These are phyloP conservation scores for Tautogolabrus adspersus DNA, from an alignment of 2,113 vertebrate genomes.

Conservation along the genomic window DNA sequence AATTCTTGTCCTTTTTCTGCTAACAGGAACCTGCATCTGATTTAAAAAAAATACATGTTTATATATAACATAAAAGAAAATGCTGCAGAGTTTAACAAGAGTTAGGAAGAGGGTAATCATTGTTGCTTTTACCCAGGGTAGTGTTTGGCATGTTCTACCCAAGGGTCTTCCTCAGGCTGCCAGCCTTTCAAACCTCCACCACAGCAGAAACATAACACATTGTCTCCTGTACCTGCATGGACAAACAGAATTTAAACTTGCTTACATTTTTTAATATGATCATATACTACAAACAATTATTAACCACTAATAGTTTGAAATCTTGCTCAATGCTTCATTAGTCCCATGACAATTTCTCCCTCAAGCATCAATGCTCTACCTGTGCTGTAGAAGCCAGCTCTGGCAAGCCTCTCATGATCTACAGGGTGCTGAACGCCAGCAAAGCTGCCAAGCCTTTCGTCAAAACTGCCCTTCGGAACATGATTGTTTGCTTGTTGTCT, in stretches of 20 bases:
- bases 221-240: conserved; percentile 85
- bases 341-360: too few relatives aligned
- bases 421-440: conserved; percentile 81
- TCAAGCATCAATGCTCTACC: conserved; percentile 78
- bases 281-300: background rate
- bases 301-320: background rate
- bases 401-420: conserved; percentile 87
- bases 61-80: background rate
- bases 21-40: conserved; percentile 91
- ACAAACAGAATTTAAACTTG: conserved; percentile 13
- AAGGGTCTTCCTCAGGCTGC: conserved; percentile 92
- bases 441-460: conserved; percentile 88
- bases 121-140: conserved; percentile 91
- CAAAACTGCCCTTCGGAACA: conserved; percentile 85
- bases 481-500: conserved; percentile 63
- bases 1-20: conserved; percentile 91
- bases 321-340: background rate
- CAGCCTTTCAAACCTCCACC: conserved; percentile 89
- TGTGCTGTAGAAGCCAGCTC: conserved; percentile 93
- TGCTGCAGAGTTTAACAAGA: background rate
- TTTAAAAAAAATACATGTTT: background rate
- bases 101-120: background rate
- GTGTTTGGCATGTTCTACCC: conserved; percentile 94
- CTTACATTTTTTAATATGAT: background rate
- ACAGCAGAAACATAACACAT: conserved; percentile 91